Evolutionary conservation across 2,888 invertebrate genomes (phyloP).

Genomic region (Cerceris rybyensis): DNA sequence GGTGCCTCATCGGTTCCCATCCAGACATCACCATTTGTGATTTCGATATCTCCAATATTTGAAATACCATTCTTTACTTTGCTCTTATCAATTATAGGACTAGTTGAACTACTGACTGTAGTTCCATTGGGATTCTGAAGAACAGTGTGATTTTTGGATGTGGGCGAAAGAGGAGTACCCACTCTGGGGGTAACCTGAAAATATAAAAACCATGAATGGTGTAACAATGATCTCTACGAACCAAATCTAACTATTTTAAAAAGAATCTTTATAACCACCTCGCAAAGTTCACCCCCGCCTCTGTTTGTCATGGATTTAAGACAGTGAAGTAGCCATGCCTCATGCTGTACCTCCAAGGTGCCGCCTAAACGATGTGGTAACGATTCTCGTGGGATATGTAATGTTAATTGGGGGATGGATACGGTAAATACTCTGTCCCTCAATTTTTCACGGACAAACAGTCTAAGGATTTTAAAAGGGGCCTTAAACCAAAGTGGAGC

Average conservation of each 20-base stretch:
- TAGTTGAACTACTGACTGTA: slow-evolving; percentile 78
- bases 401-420: slow-evolving; percentile 92
- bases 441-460: slow-evolving; percentile 97
- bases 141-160: slow-evolving; percentile 67
- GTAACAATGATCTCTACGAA: neutral
- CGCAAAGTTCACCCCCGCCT: slow-evolving; percentile 83
- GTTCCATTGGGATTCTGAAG: slow-evolving; percentile 71
- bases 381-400: slow-evolving; percentile 94
- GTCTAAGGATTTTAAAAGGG: slow-evolving; percentile 96
- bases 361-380: slow-evolving; percentile 96
- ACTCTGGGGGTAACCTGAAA: slow-evolving; percentile 76
- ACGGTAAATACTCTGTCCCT: slow-evolving; percentile 98
- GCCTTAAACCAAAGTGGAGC: slow-evolving; percentile 99
- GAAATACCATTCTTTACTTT: slow-evolving; percentile 75
- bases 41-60: slow-evolving; percentile 82
- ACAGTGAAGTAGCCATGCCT: slow-evolving; percentile 91
- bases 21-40: slow-evolving; percentile 82
- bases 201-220: neutral
- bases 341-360: slow-evolving; percentile 92
- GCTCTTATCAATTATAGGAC: slow-evolving; percentile 77
- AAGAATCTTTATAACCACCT: slow-evolving; percentile 68
- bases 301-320: slow-evolving; percentile 93
- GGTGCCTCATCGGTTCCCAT: slow-evolving; percentile 82
- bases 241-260: neutral
- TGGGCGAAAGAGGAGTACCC: slow-evolving; percentile 78